Conservation (phyloP, 1,140 invertebrate genomes). For the Fopius arisanus region DNA sequence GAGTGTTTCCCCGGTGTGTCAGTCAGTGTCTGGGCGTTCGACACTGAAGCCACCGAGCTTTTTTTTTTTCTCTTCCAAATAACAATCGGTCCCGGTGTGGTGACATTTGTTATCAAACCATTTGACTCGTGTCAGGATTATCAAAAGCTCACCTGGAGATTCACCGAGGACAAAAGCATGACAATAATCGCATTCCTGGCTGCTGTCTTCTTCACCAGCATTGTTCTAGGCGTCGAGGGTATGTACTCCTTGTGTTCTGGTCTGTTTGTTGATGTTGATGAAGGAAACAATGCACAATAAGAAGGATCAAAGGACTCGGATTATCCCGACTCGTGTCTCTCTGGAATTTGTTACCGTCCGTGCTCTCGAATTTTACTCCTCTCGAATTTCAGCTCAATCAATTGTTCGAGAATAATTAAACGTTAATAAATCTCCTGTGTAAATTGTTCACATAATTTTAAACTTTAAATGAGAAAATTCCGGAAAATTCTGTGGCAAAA, state of each 20-base stretch:
- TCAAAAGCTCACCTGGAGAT: not conserved
- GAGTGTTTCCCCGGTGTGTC: constrained; percentile 40
- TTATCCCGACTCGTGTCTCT: no score
- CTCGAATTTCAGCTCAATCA: no score
- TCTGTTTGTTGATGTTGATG: not conserved
- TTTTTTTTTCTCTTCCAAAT: not conserved
- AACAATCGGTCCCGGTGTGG: not conserved
- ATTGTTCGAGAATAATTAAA: no score
- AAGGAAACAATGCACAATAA: not conserved
- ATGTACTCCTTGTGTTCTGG: not conserved
- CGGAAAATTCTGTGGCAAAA: no score
- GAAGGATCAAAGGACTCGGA: no score
- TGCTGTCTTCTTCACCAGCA: constrained; percentile 35
- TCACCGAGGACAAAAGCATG: constrained; percentile 35
- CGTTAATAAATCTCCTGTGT: no score
- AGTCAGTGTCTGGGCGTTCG: constrained; percentile 54
- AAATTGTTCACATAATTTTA: no score
- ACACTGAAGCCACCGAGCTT: constrained; percentile 37
- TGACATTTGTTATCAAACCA: not conserved
- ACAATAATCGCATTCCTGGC: constrained; percentile 37
- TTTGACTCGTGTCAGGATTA: not conserved
- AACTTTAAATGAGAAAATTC: no score
- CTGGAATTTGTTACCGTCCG: no score
- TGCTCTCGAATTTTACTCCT: no score
- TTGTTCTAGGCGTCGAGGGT: constrained; percentile 29